Conservation (phyloP, 2,888 invertebrate genomes). For the Mythimna loreyi region DNA sequence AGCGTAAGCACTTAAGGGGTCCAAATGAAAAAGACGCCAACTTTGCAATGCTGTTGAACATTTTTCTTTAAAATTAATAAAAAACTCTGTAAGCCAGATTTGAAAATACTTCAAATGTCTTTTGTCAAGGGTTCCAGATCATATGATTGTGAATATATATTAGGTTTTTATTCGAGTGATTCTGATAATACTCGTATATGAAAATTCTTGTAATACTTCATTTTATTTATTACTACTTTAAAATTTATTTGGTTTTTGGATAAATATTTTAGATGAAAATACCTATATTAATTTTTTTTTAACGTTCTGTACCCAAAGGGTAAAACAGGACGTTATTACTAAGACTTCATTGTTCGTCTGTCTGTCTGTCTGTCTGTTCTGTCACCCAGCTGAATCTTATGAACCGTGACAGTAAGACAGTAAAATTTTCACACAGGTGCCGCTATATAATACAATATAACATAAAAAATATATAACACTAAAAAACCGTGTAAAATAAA, state of each 20-base stretch:
- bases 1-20: slow-evolving; percentile 62
- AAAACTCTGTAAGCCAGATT: slow-evolving; percentile 29
- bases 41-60: slow-evolving; percentile 43
- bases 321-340: too few species aligned
- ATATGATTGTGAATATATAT: slow-evolving; percentile 27
- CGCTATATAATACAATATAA: too few species aligned
- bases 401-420: too few species aligned
- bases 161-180: slow-evolving; percentile 12
- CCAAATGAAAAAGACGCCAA: slow-evolving; percentile 61
- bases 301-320: too few species aligned
- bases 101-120: slow-evolving; percentile 41
- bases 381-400: too few species aligned
- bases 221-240: background rate
- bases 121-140: slow-evolving; percentile 10
- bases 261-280: background rate
- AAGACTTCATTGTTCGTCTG: too few species aligned
- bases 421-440: too few species aligned
- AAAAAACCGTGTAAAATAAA: too few species aligned
- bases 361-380: too few species aligned
- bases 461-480: too few species aligned
- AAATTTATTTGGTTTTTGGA: background rate
- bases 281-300: too few species aligned
- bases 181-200: slow-evolving; percentile 13
- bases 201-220: slow-evolving; percentile 4
- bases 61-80: slow-evolving; percentile 50